phyloP scores from a whole-genome alignment of 2,888 invertebrate genomes.

The Heliconius sara region DNA sequence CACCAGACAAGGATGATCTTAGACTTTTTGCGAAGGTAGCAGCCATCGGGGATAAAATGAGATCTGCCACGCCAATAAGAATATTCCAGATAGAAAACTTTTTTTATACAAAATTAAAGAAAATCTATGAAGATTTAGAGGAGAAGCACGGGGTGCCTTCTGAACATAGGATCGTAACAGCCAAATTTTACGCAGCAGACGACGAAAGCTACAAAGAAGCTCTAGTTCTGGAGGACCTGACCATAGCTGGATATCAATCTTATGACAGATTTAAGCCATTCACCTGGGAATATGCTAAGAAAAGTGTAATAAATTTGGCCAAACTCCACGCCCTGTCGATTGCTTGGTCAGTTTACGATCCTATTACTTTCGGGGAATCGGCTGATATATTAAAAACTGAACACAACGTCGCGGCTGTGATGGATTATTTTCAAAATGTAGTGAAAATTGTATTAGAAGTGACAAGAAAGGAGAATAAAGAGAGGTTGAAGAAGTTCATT shows the following conservation, averaged over 20 bases:
- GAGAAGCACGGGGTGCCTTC: conserved; percentile 47
- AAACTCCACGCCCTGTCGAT: conserved; percentile 63
- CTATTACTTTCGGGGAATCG: conserved; percentile 51
- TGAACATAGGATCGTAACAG: conserved; percentile 51
- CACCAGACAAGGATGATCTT: conserved; percentile 48
- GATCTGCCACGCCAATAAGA: conserved; percentile 34
- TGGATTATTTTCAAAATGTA: conserved; percentile 39
- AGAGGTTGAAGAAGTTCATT: conserved; percentile 51
- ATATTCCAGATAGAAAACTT: conserved; percentile 50
- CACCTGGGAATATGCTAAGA: conserved; percentile 56
- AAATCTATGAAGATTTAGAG: conserved; percentile 50
- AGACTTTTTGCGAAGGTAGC: conserved; percentile 50
- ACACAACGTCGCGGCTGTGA: conserved; percentile 34
- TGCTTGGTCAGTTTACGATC: conserved; percentile 56
- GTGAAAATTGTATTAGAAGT: conserved; percentile 44
- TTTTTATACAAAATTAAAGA: conserved; percentile 50
- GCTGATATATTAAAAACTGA: conserved; percentile 23
- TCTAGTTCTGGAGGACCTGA: conserved; percentile 55
- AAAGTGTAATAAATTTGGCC: conserved; percentile 54
- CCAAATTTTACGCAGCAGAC: conserved; percentile 50
- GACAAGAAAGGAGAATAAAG: conserved; percentile 54
- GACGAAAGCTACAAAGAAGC: conserved; percentile 48
- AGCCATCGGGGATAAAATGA: conserved; percentile 48
- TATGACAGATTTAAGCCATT: conserved; percentile 53
- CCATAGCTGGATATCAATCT: conserved; percentile 49